These are phyloP conservation scores for Chelonoidis abingdonii DNA, from an alignment of 2,113 vertebrate genomes.

Conservation along the genomic window DNA sequence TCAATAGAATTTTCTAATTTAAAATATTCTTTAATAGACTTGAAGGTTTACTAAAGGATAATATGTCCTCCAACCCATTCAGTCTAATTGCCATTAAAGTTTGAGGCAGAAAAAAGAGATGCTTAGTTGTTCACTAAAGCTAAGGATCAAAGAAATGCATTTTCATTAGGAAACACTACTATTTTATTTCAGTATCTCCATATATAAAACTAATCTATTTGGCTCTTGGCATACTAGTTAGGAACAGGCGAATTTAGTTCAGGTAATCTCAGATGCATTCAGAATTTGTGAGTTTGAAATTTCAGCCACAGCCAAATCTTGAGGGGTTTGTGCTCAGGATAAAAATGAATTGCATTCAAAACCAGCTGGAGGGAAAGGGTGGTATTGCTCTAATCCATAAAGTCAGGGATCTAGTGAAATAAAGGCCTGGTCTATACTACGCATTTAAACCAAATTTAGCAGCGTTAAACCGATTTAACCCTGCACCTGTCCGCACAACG, in stretches of 20 bases:
- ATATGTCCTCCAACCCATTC: background rate
- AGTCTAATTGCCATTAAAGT: constrained; percentile 25
- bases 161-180: constrained; percentile 14
- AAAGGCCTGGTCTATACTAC: background rate
- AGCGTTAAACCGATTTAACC: no score
- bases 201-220: background rate
- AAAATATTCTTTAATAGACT: constrained; percentile 41
- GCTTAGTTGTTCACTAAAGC: background rate
- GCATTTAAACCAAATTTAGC: no score
- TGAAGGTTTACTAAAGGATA: constrained; percentile 23
- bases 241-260: background rate
- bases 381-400: background rate
- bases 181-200: constrained; percentile 44
- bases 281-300: constrained; percentile 41
- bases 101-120: constrained; percentile 13
- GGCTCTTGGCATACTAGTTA: background rate
- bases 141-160: constrained; percentile 44
- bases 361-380: background rate
- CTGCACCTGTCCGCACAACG: no score
- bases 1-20: constrained; percentile 60
- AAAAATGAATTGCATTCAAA: background rate
- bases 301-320: background rate
- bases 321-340: background rate
- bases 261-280: background rate
- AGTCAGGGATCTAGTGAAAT: background rate